A percentile compares a stretch with the other conserved stretches of the same genome.
Evolutionary conservation across 2,888 invertebrate genomes (phyloP).

Genomic region (Zele albiditarsus): DNA sequence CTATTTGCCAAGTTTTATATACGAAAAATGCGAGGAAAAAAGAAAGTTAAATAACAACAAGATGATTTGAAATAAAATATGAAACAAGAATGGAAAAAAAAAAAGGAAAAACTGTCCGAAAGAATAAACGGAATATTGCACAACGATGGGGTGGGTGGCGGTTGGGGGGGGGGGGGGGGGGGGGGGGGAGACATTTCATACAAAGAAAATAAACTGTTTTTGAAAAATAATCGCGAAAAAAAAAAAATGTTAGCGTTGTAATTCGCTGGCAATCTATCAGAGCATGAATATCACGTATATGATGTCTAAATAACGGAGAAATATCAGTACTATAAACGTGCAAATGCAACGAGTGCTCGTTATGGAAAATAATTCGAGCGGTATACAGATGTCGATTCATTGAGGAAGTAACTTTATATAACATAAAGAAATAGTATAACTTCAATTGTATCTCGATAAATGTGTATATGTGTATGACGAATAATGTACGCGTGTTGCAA

Average conservation of each 20-base stretch:
- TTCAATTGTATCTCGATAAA: background rate
- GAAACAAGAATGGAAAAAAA: background rate
- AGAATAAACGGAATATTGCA: no score
- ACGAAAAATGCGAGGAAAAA: background rate
- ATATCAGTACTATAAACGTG: constrained; percentile 29
- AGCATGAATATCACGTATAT: constrained; percentile 61
- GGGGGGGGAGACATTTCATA: no score
- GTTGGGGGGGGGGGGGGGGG: no score
- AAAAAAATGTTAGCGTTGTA: constrained; percentile 42
- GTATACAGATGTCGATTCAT: constrained; percentile 20
- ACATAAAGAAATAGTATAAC: constrained; percentile 11
- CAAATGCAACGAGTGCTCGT: constrained; percentile 45
- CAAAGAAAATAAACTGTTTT: constrained; percentile 27
- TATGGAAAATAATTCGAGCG: constrained; percentile 40
- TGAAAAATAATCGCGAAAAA: background rate
- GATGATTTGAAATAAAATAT: background rate
- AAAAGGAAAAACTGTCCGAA: background rate
- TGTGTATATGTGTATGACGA: background rate
- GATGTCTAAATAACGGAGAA: constrained; percentile 22
- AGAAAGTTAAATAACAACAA: background rate
- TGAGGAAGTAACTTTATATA: constrained; percentile 23
- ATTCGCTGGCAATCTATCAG: constrained; percentile 60
- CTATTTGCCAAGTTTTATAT: constrained; percentile 4
- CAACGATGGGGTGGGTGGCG: no score
- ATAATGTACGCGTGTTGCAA: background rate